Percentiles rank a stretch among this genome's conserved stretches.
Evolutionary conservation across 1,140 invertebrate species (phyloP).

Genomic region (Drosophila prosaltans): DNA sequence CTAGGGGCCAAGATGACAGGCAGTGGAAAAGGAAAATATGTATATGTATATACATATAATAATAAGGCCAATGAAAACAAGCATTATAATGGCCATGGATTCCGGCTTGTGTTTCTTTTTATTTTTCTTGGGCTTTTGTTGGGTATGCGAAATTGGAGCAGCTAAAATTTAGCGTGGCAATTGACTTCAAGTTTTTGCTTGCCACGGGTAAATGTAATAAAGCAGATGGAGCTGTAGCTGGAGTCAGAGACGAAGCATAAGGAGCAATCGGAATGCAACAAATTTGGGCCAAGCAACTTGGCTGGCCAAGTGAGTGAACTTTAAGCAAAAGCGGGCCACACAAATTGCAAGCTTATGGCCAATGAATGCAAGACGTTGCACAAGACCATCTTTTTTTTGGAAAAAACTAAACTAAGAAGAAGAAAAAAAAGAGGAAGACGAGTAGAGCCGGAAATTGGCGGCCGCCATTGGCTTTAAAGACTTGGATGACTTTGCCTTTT

Average conservation of each 20-base stretch:
- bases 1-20: conserved; percentile 39
- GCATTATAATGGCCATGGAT: conserved; percentile 66
- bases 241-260: neutral
- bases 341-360: conserved; percentile 76
- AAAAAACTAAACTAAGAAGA: too few relatives aligned
- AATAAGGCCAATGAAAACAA: conserved; percentile 72
- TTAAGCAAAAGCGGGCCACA: conserved; percentile 53
- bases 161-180: conserved; percentile 67
- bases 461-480: conserved; percentile 77
- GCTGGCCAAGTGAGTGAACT: conserved; percentile 52
- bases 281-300: conserved; percentile 66
- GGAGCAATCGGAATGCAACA: conserved; percentile 37
- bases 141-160: conserved; percentile 58
- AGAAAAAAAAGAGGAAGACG: neutral
- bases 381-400: too few relatives aligned
- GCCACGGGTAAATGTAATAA: conserved; percentile 62
- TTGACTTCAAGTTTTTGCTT: conserved; percentile 63
- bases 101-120: conserved; percentile 32
- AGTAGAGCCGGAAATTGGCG: conserved; percentile 71
- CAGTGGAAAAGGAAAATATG: conserved; percentile 59
- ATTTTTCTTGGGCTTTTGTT: conserved; percentile 21
- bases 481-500: conserved; percentile 77
- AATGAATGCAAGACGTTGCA: conserved; percentile 76
- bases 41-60: conserved; percentile 65
- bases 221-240: conserved; percentile 31